phyloP scores from a whole-genome alignment of 2,888 invertebrate species.

The Callinectes sapidus region DNA sequence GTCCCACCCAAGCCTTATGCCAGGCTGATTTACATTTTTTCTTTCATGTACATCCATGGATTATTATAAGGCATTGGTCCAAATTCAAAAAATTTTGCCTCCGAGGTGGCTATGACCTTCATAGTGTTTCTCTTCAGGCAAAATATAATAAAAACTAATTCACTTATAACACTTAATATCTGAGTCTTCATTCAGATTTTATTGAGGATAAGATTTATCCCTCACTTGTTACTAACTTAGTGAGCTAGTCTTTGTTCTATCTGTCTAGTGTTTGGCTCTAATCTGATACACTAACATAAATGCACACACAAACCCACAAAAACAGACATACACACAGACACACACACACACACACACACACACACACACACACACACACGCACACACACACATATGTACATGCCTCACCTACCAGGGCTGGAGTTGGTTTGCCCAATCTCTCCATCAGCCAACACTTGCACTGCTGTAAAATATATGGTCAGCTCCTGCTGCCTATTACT shows the following conservation, averaged over 20 bases:
- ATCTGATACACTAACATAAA: slow-evolving; percentile 3
- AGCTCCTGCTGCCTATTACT: neutral
- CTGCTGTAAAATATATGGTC: slow-evolving; percentile 42
- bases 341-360: slow-evolving; percentile 10
- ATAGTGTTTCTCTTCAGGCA: neutral
- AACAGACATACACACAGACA: slow-evolving; percentile 34
- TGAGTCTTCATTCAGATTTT: neutral
- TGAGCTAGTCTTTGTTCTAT: neutral
- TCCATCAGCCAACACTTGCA: slow-evolving; percentile 36
- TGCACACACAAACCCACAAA: slow-evolving; percentile 15
- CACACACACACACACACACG: slow-evolving; percentile 40
- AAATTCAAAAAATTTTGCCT: neutral
- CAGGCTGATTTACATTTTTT: neutral
- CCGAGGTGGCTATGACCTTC: neutral
- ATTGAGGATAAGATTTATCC: neutral
- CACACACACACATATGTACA: slow-evolving; percentile 44
- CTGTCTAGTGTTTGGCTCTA: neutral
- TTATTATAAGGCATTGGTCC: neutral
- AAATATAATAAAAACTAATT: neutral
- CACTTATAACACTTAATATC: neutral
- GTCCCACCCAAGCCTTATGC: too few relatives aligned
- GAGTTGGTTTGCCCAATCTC: slow-evolving; percentile 32
- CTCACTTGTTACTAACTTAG: neutral
- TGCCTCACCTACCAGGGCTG: slow-evolving; percentile 41
- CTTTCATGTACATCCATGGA: neutral